Evolutionary conservation across 2,888 invertebrate species (phyloP).

Genomic region (Coleophora flavipennella): DNA sequence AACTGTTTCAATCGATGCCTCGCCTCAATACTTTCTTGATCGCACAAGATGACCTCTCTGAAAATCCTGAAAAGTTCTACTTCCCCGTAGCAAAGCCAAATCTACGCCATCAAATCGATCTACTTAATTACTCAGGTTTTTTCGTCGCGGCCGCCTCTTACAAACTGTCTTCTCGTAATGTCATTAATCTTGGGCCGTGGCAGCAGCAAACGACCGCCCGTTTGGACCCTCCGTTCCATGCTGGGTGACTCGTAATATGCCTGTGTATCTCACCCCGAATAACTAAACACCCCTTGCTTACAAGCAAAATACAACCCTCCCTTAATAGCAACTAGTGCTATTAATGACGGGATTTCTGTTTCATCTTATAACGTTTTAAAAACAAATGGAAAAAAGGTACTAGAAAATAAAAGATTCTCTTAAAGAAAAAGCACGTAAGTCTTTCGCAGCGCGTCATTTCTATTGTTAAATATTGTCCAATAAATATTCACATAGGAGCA

Average conservation of each 20-base stretch:
- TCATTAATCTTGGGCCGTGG: slow-evolving; percentile 68
- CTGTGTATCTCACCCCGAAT: slow-evolving; percentile 43
- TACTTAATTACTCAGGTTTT: slow-evolving; percentile 53
- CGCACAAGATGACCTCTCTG: no score
- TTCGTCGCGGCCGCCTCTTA: slow-evolving; percentile 55
- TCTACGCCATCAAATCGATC: slow-evolving; percentile 29
- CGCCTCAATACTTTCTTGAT: no score
- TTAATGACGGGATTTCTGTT: slow-evolving; percentile 41
- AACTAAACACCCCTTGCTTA: slow-evolving; percentile 44
- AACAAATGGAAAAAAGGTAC: slow-evolving; percentile 46
- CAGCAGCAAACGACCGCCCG: slow-evolving; percentile 68
- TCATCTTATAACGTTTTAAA: slow-evolving; percentile 39
- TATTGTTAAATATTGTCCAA: slow-evolving; percentile 71
- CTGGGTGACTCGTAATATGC: slow-evolving; percentile 59
- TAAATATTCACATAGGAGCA: slow-evolving; percentile 55
- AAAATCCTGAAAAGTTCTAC: neutral
- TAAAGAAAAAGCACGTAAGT: slow-evolving; percentile 58
- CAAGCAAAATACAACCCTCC: slow-evolving; percentile 60
- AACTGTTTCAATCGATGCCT: no score
- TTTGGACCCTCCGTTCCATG: slow-evolving; percentile 66
- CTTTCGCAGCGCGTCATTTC: slow-evolving; percentile 61
- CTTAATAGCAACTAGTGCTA: slow-evolving; percentile 56
- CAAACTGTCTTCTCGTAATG: slow-evolving; percentile 62
- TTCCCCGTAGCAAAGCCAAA: neutral
- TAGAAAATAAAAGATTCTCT: slow-evolving; percentile 59